These are phyloP conservation scores for Stigmatopora nigra DNA, from an alignment of 2,113 vertebrate species.

Conservation along the genomic window DNA sequence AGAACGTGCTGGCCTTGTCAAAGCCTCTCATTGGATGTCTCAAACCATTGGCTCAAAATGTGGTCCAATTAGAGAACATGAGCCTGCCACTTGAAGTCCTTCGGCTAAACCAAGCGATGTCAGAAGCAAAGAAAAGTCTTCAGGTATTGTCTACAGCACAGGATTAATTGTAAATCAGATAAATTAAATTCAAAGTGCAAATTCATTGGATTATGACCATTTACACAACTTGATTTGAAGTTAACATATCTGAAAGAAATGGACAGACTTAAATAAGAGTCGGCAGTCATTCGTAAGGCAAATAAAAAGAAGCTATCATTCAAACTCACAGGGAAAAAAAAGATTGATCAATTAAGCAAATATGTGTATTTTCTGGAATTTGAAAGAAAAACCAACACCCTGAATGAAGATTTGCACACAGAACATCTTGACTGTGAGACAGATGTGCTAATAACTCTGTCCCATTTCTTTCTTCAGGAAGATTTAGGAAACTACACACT, in stretches of 20 bases:
- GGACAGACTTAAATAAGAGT: not conserved
- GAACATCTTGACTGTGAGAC: not conserved
- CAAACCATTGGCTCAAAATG: slow-evolving; percentile 37
- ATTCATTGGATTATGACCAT: not conserved
- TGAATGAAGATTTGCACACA: not conserved
- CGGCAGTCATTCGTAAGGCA: no score
- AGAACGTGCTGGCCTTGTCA: slow-evolving; percentile 59
- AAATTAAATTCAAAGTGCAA: not conserved
- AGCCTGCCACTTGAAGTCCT: slow-evolving; percentile 66
- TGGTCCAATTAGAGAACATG: slow-evolving; percentile 65
- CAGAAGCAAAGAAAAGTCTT: slow-evolving; percentile 63
- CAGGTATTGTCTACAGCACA: slow-evolving; percentile 64
- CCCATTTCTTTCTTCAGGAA: slow-evolving; percentile 46
- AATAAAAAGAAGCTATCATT: no score
- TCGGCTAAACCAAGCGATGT: slow-evolving; percentile 69
- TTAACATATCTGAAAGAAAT: not conserved
- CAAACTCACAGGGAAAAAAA: no score
- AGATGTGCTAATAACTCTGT: not conserved
- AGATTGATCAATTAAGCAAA: no score
- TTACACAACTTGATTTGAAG: no score
- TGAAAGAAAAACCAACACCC: not conserved
- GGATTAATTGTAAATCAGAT: not conserved
- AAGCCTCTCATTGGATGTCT: slow-evolving; percentile 63
- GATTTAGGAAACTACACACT: slow-evolving; percentile 61
- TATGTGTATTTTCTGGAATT: no score